phyloP scores from a whole-genome alignment of 2,888 invertebrate species.

The Sinohyriopsis cumingii region DNA sequence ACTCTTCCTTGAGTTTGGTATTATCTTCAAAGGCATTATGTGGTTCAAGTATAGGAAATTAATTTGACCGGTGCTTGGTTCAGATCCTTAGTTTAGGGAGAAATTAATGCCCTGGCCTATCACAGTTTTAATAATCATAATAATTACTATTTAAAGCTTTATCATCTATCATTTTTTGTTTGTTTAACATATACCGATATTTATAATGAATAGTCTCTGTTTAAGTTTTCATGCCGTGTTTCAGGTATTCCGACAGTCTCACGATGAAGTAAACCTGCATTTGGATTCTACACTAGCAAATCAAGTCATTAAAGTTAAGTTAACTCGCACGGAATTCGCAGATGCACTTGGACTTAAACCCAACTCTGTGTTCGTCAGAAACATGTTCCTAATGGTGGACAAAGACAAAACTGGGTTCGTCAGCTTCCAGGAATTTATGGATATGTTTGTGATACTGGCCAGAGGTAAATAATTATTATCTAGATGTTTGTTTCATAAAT shows the following conservation, averaged over 20 bases:
- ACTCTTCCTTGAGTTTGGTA: no score
- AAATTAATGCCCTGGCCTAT: no score
- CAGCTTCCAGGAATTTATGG: slow-evolving; percentile 78
- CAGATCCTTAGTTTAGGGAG: no score
- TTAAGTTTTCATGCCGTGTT: neutral
- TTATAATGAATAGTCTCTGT: neutral
- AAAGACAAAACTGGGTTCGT: slow-evolving; percentile 77
- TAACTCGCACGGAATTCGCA: slow-evolving; percentile 75
- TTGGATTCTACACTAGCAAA: slow-evolving; percentile 27
- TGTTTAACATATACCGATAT: neutral
- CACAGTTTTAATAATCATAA: no score
- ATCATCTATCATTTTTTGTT: no score
- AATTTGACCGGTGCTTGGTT: no score
- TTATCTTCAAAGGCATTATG: no score
- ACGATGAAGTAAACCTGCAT: slow-evolving; percentile 10
- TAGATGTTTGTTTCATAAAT: neutral
- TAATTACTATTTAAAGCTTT: no score
- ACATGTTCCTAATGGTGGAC: slow-evolving; percentile 77
- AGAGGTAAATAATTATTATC: slow-evolving; percentile 68
- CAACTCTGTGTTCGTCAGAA: slow-evolving; percentile 76
- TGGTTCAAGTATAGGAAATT: no score
- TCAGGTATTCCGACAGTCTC: slow-evolving; percentile 31
- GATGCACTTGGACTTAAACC: slow-evolving; percentile 77
- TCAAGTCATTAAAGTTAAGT: slow-evolving; percentile 42
- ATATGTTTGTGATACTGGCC: slow-evolving; percentile 77